Conservation (phyloP, 1,140 invertebrate genomes). For the Cardiocondyla obscurior region DNA sequence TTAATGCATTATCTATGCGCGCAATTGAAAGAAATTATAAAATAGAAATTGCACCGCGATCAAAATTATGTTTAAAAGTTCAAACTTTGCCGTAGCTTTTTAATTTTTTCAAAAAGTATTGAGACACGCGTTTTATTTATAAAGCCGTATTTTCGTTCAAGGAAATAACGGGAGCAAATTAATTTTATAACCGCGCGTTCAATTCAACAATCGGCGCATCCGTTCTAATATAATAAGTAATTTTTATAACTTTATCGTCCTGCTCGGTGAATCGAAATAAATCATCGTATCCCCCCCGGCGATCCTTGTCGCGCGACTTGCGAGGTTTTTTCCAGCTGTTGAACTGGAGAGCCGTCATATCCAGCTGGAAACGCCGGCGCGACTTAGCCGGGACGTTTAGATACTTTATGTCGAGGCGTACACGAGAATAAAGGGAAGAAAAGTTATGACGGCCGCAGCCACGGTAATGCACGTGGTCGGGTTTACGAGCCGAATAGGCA, state of each 20-base stretch:
- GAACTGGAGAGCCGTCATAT: background rate
- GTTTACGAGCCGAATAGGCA: conserved; percentile 57
- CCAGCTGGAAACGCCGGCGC: conserved; percentile 29
- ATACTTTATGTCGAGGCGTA: conserved; percentile 72
- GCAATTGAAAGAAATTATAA: background rate
- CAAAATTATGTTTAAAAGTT: too few species aligned
- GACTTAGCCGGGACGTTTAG: conserved; percentile 73
- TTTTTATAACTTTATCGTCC: background rate
- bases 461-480: conserved; percentile 58
- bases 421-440: conserved; percentile 72
- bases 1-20: background rate
- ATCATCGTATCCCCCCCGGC: conserved; percentile 13
- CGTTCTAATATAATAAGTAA: background rate
- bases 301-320: background rate
- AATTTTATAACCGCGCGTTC: too few species aligned
- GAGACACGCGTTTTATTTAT: too few species aligned
- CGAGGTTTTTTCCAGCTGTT: conserved; percentile 35
- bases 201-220: too few species aligned
- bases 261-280: conserved; percentile 22
- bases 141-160: too few species aligned
- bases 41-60: too few species aligned
- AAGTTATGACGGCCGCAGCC: conserved; percentile 74
- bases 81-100: too few species aligned
- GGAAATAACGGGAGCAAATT: too few species aligned
- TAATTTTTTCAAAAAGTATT: too few species aligned